These are phyloP conservation scores for Odontothrips loti DNA, from an alignment of 2,888 invertebrate genomes.

Conservation along the genomic window DNA sequence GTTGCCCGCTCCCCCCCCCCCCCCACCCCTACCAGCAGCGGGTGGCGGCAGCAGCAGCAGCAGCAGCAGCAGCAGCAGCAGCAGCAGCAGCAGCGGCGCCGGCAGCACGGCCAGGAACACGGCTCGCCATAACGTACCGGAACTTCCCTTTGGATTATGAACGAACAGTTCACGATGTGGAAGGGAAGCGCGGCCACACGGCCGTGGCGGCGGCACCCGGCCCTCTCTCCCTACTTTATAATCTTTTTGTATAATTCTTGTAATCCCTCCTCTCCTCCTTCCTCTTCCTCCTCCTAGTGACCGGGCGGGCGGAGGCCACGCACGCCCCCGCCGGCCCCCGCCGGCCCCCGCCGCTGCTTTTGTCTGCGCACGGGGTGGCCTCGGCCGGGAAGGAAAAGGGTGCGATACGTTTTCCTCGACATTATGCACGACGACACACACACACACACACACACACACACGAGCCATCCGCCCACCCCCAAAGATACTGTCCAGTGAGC, in stretches of 20 bases:
- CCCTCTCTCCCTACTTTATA: neutral
- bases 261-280: neutral
- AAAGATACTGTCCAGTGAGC: too few relatives aligned
- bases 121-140: neutral
- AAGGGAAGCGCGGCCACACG: too few relatives aligned
- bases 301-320: neutral
- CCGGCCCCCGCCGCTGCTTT: neutral
- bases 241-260: constrained; percentile 6
- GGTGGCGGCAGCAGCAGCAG: too few relatives aligned
- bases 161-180: too few relatives aligned
- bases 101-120: neutral
- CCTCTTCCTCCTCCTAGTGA: neutral
- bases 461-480: neutral
- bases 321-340: neutral
- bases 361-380: neutral
- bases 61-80: too few relatives aligned
- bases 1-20: too few relatives aligned
- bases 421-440: constrained; percentile 1
- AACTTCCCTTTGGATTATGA: neutral
- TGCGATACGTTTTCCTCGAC: neutral
- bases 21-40: too few relatives aligned
- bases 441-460: neutral
- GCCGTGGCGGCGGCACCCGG: too few relatives aligned
- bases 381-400: neutral
- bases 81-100: too few relatives aligned